A percentile compares a stretch with the other conserved stretches of the same genome.
These are phyloP conservation scores for Porites australiensis DNA, from an alignment of 64 coral and sea anemone species.

Conservation along the genomic window DNA sequence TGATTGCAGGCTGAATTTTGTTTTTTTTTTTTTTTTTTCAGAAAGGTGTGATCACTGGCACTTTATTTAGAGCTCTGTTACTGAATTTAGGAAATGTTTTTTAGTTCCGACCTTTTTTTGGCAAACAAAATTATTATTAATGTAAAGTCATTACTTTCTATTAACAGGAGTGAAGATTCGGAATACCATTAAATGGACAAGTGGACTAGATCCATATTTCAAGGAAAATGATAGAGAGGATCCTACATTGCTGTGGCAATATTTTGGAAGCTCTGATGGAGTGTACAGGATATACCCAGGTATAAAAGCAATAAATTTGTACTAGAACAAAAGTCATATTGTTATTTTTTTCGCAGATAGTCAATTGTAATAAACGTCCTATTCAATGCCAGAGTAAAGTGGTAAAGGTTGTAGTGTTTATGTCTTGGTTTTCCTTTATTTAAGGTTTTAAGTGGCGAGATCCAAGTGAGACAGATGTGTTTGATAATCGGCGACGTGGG, in stretches of 20 bases:
- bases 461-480: slow-evolving; percentile 24
- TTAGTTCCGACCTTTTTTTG: too few species aligned
- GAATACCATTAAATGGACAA: slow-evolving; percentile 81
- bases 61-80: too few species aligned
- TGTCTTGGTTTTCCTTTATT: neutral
- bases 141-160: neutral
- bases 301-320: neutral
- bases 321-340: too few species aligned
- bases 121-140: too few species aligned
- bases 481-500: slow-evolving; percentile 80
- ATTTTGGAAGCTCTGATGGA: slow-evolving; percentile 83
- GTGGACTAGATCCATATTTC: slow-evolving; percentile 63
- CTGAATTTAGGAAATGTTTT: too few species aligned
- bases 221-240: slow-evolving; percentile 51
- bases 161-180: slow-evolving; percentile 66
- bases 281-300: slow-evolving; percentile 93
- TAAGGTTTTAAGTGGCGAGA: slow-evolving; percentile 62
- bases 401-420: neutral
- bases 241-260: slow-evolving; percentile 76
- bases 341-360: too few species aligned
- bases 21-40: too few species aligned
- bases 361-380: too few species aligned
- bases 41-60: too few species aligned
- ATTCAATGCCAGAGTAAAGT: too few species aligned
- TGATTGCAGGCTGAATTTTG: too few species aligned